Evolutionary conservation across 2,888 invertebrate genomes (phyloP), one percentile per base, ranked within the genome.

Genomic region (Trachelus troglodyta): DNA sequence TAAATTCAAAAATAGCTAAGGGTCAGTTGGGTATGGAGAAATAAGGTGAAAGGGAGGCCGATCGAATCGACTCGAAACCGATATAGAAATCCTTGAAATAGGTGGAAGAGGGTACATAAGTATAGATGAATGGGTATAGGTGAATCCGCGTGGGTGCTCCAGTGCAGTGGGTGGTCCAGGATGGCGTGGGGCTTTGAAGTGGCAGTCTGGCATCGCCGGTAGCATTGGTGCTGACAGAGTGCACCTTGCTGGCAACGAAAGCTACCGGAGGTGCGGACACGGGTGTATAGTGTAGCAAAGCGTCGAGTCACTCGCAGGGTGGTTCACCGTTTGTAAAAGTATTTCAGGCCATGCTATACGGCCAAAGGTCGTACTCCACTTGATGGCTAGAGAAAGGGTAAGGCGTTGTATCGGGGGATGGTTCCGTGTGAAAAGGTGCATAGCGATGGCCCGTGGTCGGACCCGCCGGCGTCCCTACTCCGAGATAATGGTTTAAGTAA

Each of bases 401-500:
- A 23, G 56, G 23, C 23, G 23, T 23, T 56, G 15, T 9, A 23
- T 1, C 56, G 56, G 9, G 56, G 23, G 56, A 9, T 56, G 23
- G 56, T 56, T 56, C 23, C 56, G 9, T 9, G 56, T 23, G 23
- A 56, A 9, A 56, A 23, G 56, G 56, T 56, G 37, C 37, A 37
- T 1, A 4, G 37, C 37, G 12, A 4, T 12, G 56, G 56, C 9
- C 40, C 40, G 40, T 56, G 40, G 40, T 56, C 23, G 23, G 56
- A 9, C 23, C 56, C 56, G 56, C 9, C 56, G 35, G 35, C 35
- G 40, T 56, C 40, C 23, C 56, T 56, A 56, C 77, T 77, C 75
- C 76, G 76, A 80, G 83, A 83, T 85, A 87, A 87, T 86, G 83
- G 84, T 81, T 85, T 85, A 85, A 85, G 83, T 85, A 84, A 84